Conservation (phyloP, 64 coral and sea anemone species). For the Astreopora myriophthalma region DNA sequence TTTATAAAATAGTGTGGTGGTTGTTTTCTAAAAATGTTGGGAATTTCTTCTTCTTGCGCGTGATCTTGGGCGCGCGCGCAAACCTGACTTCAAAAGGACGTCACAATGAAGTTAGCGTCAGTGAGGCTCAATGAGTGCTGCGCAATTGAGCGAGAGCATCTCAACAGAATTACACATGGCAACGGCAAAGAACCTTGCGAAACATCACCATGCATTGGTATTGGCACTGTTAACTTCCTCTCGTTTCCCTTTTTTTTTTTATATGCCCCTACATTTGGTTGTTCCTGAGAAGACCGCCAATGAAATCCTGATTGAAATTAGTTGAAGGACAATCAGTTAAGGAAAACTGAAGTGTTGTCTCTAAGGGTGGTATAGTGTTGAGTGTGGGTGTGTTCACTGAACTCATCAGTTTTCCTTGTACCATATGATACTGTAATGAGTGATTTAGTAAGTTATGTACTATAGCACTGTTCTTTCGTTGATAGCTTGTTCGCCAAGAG, state of each 20-base stretch:
- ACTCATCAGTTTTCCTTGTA: background rate
- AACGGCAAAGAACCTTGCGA: background rate
- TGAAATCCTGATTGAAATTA: too few species aligned
- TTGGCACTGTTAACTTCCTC: background rate
- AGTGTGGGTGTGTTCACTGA: too few species aligned
- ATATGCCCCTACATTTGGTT: too few species aligned
- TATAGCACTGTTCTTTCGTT: background rate
- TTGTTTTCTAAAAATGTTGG: too few species aligned
- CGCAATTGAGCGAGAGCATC: too few species aligned
- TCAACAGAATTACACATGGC: background rate
- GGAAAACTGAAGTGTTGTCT: too few species aligned
- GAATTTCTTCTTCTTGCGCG: background rate
- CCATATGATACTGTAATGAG: background rate
- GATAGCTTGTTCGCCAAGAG: conserved; percentile 86
- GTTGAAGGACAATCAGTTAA: too few species aligned
- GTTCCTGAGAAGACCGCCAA: too few species aligned
- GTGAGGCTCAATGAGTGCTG: background rate
- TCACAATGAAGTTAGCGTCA: background rate
- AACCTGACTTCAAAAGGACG: background rate
- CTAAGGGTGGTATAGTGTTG: too few species aligned
- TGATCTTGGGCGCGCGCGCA: background rate
- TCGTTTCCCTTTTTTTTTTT: too few species aligned
- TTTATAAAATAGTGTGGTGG: too few species aligned
- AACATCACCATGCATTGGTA: conserved; percentile 16
- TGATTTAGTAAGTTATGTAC: background rate